Evolutionary conservation across 2,888 invertebrate species (phyloP).

Genomic region (Drosophila neotestacea): DNA sequence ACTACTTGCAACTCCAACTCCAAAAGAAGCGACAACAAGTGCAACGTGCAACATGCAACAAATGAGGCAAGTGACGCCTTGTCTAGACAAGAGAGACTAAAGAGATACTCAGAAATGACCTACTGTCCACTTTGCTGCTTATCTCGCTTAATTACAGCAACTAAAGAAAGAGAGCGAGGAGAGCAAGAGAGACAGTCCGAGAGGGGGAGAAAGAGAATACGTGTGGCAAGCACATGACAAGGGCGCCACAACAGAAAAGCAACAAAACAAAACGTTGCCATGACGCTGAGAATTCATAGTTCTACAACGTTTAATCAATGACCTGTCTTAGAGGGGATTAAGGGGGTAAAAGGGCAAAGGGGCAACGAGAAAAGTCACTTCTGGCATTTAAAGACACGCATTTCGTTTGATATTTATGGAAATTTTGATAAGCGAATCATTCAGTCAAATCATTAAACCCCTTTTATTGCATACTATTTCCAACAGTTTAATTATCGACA

Average conservation of each 20-base stretch:
- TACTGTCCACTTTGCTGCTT: conserved; percentile 71
- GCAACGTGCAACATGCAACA: conserved; percentile 46
- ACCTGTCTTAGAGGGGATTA: conserved; percentile 16
- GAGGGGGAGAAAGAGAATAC: not conserved
- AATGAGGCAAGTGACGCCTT: conserved; percentile 26
- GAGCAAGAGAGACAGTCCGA: not conserved
- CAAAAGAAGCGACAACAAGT: conserved; percentile 58
- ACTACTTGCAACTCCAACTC: conserved; percentile 57
- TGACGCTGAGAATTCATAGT: conserved; percentile 52
- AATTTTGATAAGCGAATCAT: conserved; percentile 63
- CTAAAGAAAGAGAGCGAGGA: conserved; percentile 20
- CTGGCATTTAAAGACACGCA: conserved; percentile 44
- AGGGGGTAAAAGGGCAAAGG: not conserved
- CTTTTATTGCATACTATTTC: conserved; percentile 49
- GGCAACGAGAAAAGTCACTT: not conserved
- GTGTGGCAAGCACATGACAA: conserved; percentile 1
- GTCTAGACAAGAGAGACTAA: conserved; percentile 33
- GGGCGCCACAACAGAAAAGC: conserved; percentile 34
- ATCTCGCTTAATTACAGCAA: conserved; percentile 70
- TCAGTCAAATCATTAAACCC: conserved; percentile 30
- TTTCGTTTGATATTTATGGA: conserved; percentile 67
- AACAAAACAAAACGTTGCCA: conserved; percentile 55
- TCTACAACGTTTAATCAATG: conserved; percentile 73
- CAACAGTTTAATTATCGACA: conserved; percentile 32
- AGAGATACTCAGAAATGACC: conserved; percentile 62